These are phyloP conservation scores for Pristionchus arcanus DNA, from an alignment of 2,888 invertebrate genomes.

Conservation along the genomic window DNA sequence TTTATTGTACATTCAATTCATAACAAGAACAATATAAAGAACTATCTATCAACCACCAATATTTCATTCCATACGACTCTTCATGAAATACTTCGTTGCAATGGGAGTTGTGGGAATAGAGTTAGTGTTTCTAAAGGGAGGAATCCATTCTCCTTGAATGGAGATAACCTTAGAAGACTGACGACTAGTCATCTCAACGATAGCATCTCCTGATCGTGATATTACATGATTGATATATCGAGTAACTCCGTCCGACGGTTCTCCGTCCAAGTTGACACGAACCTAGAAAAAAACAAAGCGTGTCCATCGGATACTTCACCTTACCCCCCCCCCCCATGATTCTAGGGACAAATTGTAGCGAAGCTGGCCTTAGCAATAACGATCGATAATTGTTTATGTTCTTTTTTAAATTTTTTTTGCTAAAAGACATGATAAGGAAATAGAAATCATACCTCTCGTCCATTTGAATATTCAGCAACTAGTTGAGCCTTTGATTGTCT, in stretches of 20 bases:
- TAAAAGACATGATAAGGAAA: no score
- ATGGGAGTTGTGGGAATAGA: neutral
- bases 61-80: neutral
- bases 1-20: slow-evolving; percentile 7
- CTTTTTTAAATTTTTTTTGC: no score
- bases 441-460: neutral
- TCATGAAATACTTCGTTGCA: slow-evolving; percentile 37
- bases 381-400: no score
- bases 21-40: neutral
- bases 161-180: slow-evolving; percentile 10
- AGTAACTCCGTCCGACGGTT: neutral
- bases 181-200: neutral
- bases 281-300: no score
- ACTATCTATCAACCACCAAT: neutral
- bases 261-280: no score
- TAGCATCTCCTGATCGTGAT: slow-evolving; percentile 20
- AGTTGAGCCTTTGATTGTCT: slow-evolving; percentile 27
- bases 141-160: slow-evolving; percentile 75
- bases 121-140: slow-evolving; percentile 7
- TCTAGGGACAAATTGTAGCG: no score
- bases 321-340: no score
- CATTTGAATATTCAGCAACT: slow-evolving; percentile 36
- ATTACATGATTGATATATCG: neutral
- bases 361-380: no score
- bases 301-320: no score